These are phyloP conservation scores for Arvicanthis niloticus DNA, from an alignment of 2,113 vertebrate genomes.

Conservation along the genomic window DNA sequence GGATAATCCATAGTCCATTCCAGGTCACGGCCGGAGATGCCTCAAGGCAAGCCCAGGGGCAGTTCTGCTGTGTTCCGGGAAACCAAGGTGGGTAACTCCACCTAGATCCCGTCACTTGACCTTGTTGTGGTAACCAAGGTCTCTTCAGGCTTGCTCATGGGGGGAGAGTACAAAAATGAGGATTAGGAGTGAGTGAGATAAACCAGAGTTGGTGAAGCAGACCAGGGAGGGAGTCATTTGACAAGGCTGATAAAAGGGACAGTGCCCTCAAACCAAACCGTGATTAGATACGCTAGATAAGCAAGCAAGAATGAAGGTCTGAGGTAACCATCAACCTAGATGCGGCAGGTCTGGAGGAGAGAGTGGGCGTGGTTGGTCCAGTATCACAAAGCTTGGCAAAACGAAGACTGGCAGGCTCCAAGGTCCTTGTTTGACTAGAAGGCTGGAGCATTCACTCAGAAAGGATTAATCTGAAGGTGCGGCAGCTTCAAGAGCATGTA, in stretches of 20 bases:
- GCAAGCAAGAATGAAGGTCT: background rate
- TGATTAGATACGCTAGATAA: background rate
- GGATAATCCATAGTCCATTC: too few species aligned
- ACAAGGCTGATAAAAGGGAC: background rate
- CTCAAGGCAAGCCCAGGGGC: too few species aligned
- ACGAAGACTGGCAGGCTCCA: background rate
- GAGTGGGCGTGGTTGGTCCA: background rate
- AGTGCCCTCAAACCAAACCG: background rate
- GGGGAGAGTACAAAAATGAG: too few species aligned
- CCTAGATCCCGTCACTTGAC: too few species aligned
- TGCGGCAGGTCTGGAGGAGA: background rate
- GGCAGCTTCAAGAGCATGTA: background rate
- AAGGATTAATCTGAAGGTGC: background rate
- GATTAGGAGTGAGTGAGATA: background rate
- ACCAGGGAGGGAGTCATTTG: background rate
- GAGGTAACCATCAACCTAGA: background rate
- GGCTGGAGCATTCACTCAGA: background rate
- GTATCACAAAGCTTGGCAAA: background rate
- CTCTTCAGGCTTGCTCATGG: too few species aligned
- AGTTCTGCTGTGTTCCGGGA: too few species aligned
- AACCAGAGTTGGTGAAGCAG: background rate
- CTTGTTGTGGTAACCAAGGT: too few species aligned
- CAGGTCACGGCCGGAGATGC: too few species aligned
- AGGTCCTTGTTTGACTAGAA: background rate
- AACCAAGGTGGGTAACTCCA: too few species aligned